phyloP scores from a whole-genome alignment of 2,888 invertebrate species.

The Sclerodermus sp. region DNA sequence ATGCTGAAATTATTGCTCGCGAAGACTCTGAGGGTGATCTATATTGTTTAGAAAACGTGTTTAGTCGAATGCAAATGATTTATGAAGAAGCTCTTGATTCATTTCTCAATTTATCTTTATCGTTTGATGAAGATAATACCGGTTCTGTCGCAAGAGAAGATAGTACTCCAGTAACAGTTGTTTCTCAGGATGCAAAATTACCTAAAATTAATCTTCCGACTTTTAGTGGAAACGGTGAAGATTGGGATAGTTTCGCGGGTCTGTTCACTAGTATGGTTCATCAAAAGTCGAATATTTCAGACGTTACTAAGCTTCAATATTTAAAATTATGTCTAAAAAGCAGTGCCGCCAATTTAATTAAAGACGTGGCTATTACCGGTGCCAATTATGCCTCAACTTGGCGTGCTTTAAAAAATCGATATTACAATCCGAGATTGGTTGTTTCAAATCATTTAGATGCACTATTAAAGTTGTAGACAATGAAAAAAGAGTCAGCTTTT shows the following conservation, averaged over 20 bases:
- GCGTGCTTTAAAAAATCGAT: slow-evolving; percentile 4
- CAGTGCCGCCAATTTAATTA: slow-evolving; percentile 2
- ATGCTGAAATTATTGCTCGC: too few relatives aligned
- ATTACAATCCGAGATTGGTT: slow-evolving; percentile 3
- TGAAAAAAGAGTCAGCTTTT: too few relatives aligned
- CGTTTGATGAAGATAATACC: too few relatives aligned
- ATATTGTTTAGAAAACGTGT: too few relatives aligned
- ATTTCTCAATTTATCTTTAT: too few relatives aligned
- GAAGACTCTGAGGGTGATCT: too few relatives aligned
- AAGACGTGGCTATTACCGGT: slow-evolving; percentile 2
- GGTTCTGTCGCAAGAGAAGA: too few relatives aligned
- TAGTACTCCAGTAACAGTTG: too few relatives aligned
- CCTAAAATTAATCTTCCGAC: slow-evolving; percentile 8
- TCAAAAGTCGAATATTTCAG: not conserved
- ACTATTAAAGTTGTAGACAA: too few relatives aligned
- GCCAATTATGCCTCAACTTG: slow-evolving; percentile 9
- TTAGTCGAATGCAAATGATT: too few relatives aligned
- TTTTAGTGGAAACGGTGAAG: slow-evolving; percentile 9
- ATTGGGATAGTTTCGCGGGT: slow-evolving; percentile 13
- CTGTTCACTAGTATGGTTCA: slow-evolving; percentile 11
- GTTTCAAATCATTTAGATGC: not conserved
- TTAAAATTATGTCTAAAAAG: slow-evolving; percentile 7
- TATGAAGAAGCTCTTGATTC: too few relatives aligned
- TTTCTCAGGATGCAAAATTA: too few relatives aligned
- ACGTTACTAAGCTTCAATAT: slow-evolving; percentile 12